Conservation (phyloP, 23 tunicate species). For the Trididemnum miniatum region DNA sequence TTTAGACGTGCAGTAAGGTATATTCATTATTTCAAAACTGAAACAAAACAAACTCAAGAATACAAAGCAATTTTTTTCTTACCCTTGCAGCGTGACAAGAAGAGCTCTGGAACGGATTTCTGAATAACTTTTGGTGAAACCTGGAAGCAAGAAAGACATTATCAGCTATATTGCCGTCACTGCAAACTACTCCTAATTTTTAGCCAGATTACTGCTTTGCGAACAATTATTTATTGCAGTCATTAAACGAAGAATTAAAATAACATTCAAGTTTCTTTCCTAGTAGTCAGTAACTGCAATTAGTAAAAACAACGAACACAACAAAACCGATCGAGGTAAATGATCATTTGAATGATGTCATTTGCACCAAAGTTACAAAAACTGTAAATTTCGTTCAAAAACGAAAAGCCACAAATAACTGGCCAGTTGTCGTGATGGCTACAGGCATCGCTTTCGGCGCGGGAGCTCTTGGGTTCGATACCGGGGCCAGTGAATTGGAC, state of each 20-base stretch:
- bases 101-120: slow-evolving; percentile 68
- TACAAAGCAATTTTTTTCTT: not conserved
- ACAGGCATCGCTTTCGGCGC: too few relatives aligned
- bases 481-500: too few relatives aligned
- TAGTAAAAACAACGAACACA: not conserved
- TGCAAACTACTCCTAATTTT: not conserved
- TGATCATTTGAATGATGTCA: too few relatives aligned
- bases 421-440: too few relatives aligned
- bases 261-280: not conserved
- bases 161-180: not conserved
- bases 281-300: not conserved
- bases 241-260: not conserved
- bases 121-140: slow-evolving; percentile 48
- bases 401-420: too few relatives aligned
- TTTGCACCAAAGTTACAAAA: too few relatives aligned
- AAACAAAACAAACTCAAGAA: not conserved
- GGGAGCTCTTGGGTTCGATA: too few relatives aligned
- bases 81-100: slow-evolving; percentile 37
- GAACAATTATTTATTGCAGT: not conserved
- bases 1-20: too few relatives aligned
- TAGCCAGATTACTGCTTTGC: not conserved
- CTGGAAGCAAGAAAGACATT: too few relatives aligned
- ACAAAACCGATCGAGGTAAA: too few relatives aligned
- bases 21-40: too few relatives aligned
- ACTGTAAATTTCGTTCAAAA: too few relatives aligned